A percentile compares a stretch with the other conserved stretches of the same genome.
phyloP scores from a whole-genome alignment of 2,797 vertebrate genomes.

The Capromys pilorides region DNA sequence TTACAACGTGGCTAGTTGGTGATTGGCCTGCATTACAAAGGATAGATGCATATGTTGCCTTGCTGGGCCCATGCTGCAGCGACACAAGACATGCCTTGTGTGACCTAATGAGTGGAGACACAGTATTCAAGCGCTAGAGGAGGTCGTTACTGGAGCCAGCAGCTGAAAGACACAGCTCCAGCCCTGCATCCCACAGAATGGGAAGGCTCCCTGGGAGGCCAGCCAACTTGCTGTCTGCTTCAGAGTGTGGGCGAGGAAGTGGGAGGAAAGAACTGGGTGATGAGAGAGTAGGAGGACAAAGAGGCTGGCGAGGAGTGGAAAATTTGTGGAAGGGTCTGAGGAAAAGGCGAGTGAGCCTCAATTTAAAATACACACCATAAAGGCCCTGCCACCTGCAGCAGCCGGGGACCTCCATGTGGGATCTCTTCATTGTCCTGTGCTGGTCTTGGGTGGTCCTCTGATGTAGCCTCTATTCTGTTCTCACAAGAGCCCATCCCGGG shows the following conservation, averaged over 20 bases:
- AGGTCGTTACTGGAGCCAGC: not conserved
- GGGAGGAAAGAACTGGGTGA: conserved; percentile 72
- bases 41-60: accelerated
- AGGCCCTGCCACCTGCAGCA: not conserved
- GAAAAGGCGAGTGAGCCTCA: conserved; percentile 4
- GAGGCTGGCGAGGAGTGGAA: conserved; percentile 44
- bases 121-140: conserved; percentile 5
- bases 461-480: not conserved
- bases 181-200: not conserved
- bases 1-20: not conserved
- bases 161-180: not conserved
- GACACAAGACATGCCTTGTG: not conserved
- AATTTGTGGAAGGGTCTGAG: conserved; percentile 47
- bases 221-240: conserved; percentile 73
- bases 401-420: not conserved
- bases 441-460: not conserved
- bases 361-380: not conserved
- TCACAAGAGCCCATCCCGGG: accelerated
- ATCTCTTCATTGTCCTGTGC: not conserved
- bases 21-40: not conserved
- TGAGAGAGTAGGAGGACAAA: conserved; percentile 68
- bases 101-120: not conserved
- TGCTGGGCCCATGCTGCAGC: not conserved
- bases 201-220: conserved; percentile 59
- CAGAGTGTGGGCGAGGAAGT: conserved; percentile 74